Base-by-base conservation (phyloP, 2,797 vertebrate species). In the Thalassophryne amazonica region DNA sequence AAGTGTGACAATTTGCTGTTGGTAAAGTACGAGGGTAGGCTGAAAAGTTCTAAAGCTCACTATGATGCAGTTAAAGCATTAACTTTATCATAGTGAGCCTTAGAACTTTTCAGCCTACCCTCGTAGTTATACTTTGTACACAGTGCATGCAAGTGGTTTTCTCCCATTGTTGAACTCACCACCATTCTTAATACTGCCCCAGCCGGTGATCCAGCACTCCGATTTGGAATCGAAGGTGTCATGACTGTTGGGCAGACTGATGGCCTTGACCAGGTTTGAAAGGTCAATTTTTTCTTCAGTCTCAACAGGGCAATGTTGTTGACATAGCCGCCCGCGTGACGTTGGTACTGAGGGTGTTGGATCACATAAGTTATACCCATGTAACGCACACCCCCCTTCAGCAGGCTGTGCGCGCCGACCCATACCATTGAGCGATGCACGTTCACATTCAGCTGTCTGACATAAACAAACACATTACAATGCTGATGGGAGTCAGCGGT, bases 151-250 rank as follows among this genome's bases (percentile, higher is more conserved):
- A n/a, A n/a, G n/a, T n/a, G n/a, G n/a, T n/a, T n/a, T n/a, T n/a
- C n/a, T n/a, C n/a, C n/a, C n/a, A n/a, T n/a, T 40, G 17, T 6
- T 29, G 8, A 32, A 47, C 66, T 24, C 30, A 71, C 72, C 24
- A 4, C 0, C 0, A 0, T 2, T 43, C 1, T 0, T 5, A 2
- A 15, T 0, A 5, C 46, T 0, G 2, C 78, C 76, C 76, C 76
- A 82, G 62, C 73, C 73, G 0, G 20, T 27, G 30, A 80, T 66
- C 70, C 62, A 80, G 1, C 80, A 82, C 15, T 69, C 48, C 4
- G 71, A 70, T 0, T 38, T 28, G 0, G 32, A 0, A 2, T 1
- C 2, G 0, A 71, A 54, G 35, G 0, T 2, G 21, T 33, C 29
- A 0, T 16, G 1, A 0, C 0, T 0, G 0, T 1, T 5, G 14